Evolutionary conservation across 2,888 invertebrate species (phyloP), one percentile per base, ranked within the genome.

Genomic region (Athripsodes cinereus): DNA sequence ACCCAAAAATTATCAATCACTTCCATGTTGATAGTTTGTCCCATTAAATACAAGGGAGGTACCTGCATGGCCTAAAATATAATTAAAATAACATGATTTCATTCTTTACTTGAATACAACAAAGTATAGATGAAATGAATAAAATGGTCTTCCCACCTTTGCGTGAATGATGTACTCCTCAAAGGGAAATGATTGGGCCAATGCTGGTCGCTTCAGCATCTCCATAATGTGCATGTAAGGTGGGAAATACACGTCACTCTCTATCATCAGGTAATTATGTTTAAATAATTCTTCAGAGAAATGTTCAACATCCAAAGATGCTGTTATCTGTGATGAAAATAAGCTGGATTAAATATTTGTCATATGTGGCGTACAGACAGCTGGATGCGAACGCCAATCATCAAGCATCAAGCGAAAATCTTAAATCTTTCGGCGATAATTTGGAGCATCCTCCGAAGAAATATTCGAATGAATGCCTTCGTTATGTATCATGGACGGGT

Each of bases 171-270:
- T 83, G 68, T 88, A 89, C 58, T 82, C 76, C 57, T 79, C 73
- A 81, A 91, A 82, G 0, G 88, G 84, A 65, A 91, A 81, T 46
- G 79, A 74, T 2, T 74, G 68, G 1, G 77, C 72, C 62, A 77
- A 75, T 13, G 71, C 68, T 35, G 86, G 79, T 3, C 74, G 73
- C 68, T 87, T 82, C 22, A 93, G 69, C 35, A 83, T 87, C 62
- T 77, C 79, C 52, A 90, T 74, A 0, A 90, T 86, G 65, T 88
- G 86, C 60, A 80, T 76, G 68, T 92, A 92, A 0, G 91, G 88
- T 68, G 91, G 91, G 70, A 89, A 92, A 70, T 87, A 93, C 1
- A 88, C 85, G 61, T 83, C 84, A 51, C 88, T 85, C 71, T 92
- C 90, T 22, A 88, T 81, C 87, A 92, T 87, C 1, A 80, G 70